Evolutionary conservation across 2,888 invertebrate species (phyloP), one percentile per base, ranked within the genome.

Genomic region (Meteorus colon): DNA sequence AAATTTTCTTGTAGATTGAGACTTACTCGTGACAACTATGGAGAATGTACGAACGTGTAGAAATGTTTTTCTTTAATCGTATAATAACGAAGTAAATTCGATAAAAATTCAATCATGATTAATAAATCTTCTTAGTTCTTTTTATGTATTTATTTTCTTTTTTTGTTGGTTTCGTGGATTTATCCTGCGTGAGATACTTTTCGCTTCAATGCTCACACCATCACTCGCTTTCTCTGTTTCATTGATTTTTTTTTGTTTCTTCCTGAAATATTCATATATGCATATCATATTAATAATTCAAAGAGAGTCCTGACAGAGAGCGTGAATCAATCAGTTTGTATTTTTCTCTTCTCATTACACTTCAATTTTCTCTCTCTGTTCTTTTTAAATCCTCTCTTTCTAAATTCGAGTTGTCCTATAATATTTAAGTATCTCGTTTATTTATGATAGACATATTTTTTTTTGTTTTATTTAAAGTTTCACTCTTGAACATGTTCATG

Each of bases 11-110:
- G 67, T 76, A 81, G 81, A 81, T 81, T 80, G 82, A 81, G 80
- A 82, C 82, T 84, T 82, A 85, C 84, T 84, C 83, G 82, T 84
- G 83, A 83, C 80, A 84, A 75, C 79, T 86, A 86, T 86, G 86
- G 86, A 87, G 86, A 85, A 88, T 88, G 86, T 89, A 89, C 86
- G 89, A 89, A 89, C 86, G 88, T 88, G 86, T 89, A 89, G 89
- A 89, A 89, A 89, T 87, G 87, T 88, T 87, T 84, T 19, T 48
- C 34, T 65, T 59, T 59, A 41, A 85, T 87, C 84, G 81, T 86
- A 81, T 80, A 80, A 79, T 82, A 87, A 87, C 84, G 84, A 87
- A 87, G 86, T 86, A 87, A 88, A 89, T 87, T 88, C 85, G 87
- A 88, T 87, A 87, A 86, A 88, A 88, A 86, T 80, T 80, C 76